Evolutionary conservation across 2,113 vertebrate species (phyloP).

Genomic region (Carassius auratus): DNA sequence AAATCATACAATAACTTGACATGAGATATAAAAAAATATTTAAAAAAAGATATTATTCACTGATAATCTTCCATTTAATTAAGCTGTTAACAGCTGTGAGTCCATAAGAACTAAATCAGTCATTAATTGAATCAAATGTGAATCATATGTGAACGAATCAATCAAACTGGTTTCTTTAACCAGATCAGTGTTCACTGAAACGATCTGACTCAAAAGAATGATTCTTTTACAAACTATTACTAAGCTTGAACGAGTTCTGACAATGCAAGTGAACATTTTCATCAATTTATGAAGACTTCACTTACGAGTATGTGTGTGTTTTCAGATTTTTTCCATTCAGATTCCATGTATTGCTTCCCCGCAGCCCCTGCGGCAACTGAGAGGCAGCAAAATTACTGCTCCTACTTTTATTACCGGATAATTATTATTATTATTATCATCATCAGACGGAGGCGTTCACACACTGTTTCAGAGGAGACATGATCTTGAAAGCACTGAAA

Average conservation of each 20-base stretch:
- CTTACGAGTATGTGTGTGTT: not conserved
- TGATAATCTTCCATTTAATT: not conserved
- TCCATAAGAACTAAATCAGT: not conserved
- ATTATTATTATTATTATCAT: constrained; percentile 44
- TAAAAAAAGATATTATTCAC: not conserved
- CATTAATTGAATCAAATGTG: not conserved
- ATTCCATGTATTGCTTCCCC: not conserved
- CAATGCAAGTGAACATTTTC: not conserved
- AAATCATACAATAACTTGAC: not conserved
- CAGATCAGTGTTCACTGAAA: not conserved
- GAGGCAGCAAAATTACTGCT: constrained; percentile 25
- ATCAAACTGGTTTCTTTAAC: not conserved
- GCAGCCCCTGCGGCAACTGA: constrained; percentile 7
- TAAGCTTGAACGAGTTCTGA: not conserved
- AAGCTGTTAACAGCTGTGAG: not conserved
- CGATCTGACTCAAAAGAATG: not conserved
- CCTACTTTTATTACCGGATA: constrained; percentile 15
- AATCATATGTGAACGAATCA: not conserved
- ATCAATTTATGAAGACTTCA: not conserved
- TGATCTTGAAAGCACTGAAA: not conserved
- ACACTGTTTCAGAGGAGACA: constrained; percentile 7
- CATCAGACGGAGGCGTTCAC: not conserved
- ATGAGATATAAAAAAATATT: not conserved
- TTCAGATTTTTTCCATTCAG: not conserved
- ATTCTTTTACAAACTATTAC: not conserved